A percentile compares a stretch with the other conserved stretches of the same genome.
Evolutionary conservation across 2,797 vertebrate genomes (phyloP).

Genomic region (Sebastes hopkinsi): DNA sequence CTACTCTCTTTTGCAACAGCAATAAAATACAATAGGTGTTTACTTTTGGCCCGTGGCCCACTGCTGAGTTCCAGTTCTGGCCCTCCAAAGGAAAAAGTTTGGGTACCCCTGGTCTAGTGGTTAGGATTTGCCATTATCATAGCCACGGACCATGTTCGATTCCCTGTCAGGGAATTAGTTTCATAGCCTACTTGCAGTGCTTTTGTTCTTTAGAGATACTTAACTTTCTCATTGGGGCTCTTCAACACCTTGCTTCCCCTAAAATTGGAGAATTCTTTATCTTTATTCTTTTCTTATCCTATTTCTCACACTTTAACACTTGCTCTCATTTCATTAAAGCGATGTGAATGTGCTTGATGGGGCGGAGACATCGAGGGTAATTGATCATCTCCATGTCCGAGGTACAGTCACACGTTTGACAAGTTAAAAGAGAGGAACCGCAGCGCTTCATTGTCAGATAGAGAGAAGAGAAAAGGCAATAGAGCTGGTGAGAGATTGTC

Average conservation of each 20-base stretch:
- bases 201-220: conserved; percentile 5
- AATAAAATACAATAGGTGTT: too few species aligned
- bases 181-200: too few species aligned
- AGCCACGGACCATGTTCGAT: too few species aligned
- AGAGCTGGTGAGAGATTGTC: conserved; percentile 58
- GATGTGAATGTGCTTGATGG: conserved; percentile 48
- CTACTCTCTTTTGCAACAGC: too few species aligned
- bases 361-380: conserved; percentile 54
- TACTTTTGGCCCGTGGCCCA: too few species aligned
- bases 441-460: conserved; percentile 42
- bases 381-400: conserved; percentile 60
- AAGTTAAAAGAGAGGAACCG: conserved; percentile 42
- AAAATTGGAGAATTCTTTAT: conserved; percentile 12
- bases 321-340: conserved; percentile 53
- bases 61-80: too few species aligned
- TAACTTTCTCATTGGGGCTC: conserved; percentile 13
- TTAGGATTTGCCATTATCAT: too few species aligned
- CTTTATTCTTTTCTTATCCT: background rate
- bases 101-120: too few species aligned
- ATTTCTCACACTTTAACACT: conserved; percentile 6
- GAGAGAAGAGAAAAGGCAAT: conserved; percentile 33
- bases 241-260: background rate
- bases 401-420: conserved; percentile 37
- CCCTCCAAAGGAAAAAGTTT: too few species aligned
- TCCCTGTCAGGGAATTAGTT: too few species aligned